phyloP scores from a whole-genome alignment of 2,113 vertebrate species.

The Pelecanoides urinatrix region DNA sequence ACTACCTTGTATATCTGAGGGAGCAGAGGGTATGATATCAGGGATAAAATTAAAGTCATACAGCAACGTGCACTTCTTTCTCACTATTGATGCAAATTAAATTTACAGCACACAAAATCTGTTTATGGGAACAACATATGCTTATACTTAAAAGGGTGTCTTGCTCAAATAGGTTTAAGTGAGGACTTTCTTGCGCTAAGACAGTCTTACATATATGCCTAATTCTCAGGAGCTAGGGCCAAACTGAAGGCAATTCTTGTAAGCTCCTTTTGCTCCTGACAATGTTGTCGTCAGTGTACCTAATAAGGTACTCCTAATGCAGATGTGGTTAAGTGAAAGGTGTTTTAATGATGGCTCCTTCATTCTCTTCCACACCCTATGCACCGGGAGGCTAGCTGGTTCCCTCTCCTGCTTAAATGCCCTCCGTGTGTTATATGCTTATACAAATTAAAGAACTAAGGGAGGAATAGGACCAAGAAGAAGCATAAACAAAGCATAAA shows the following conservation, averaged over 20 bases:
- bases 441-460: not conserved
- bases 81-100: not conserved
- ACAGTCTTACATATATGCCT: not conserved
- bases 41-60: not conserved
- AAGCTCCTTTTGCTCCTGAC: not conserved
- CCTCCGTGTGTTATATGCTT: not conserved
- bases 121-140: not conserved
- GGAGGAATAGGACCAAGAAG: not conserved
- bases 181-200: not conserved
- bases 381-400: not conserved
- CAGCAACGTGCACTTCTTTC: not conserved
- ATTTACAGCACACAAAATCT: not conserved
- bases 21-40: not conserved
- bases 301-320: not conserved
- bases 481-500: not conserved
- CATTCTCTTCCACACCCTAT: not conserved
- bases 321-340: not conserved
- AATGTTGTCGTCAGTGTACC: fast-evolving
- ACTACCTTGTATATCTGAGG: not conserved
- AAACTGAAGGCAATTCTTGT: not conserved
- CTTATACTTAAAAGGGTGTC: not conserved
- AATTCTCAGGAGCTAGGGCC: not conserved
- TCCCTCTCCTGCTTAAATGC: not conserved
- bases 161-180: not conserved
- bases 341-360: not conserved